Evolutionary conservation across 2,113 vertebrate genomes (phyloP).

Genomic region (Cyrtonyx montezumae): DNA sequence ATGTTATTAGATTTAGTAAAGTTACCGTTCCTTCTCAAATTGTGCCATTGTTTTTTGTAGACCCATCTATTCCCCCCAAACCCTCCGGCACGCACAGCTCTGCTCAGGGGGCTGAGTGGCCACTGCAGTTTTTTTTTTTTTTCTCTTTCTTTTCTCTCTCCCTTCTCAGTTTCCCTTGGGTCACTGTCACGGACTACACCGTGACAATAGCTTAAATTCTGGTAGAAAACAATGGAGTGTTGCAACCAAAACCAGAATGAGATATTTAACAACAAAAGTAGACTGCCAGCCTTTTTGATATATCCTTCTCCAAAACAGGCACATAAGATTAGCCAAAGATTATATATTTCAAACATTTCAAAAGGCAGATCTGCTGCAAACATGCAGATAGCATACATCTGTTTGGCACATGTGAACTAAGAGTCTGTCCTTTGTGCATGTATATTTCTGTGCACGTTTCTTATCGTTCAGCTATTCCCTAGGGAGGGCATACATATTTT

Average conservation of each 20-base stretch:
- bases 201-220: conserved; percentile 57
- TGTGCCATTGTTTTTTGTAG: too few species aligned
- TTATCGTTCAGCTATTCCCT: conserved; percentile 72
- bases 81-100: too few species aligned
- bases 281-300: conserved; percentile 75
- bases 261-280: conserved; percentile 70
- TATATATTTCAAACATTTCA: conserved; percentile 68
- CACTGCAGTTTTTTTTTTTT: too few species aligned
- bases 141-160: too few species aligned
- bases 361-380: conserved; percentile 79
- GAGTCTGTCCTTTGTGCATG: conserved; percentile 60
- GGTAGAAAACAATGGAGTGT: conserved; percentile 71
- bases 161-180: too few species aligned
- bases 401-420: conserved; percentile 77
- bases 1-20: too few species aligned
- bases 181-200: too few species aligned
- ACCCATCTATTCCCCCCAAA: too few species aligned
- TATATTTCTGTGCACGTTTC: conserved; percentile 60
- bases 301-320: conserved; percentile 69
- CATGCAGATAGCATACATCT: conserved; percentile 67
- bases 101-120: too few species aligned
- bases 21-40: too few species aligned
- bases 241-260: conserved; percentile 64
- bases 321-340: conserved; percentile 63
- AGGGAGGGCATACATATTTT: conserved; percentile 76